Conservation (phyloP, 2,113 vertebrate species). For the Laticauda colubrina region DNA sequence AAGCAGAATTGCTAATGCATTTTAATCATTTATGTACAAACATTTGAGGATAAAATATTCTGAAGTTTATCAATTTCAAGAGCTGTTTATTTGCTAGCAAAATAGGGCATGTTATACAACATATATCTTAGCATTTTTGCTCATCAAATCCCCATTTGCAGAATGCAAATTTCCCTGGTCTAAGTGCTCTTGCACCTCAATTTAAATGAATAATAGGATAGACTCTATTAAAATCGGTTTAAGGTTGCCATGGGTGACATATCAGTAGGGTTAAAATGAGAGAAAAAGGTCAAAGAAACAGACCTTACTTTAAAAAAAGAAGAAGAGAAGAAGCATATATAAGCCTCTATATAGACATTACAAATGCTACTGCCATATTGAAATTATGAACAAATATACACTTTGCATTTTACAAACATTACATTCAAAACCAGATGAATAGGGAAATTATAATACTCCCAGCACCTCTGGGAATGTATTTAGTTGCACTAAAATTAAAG, state of each 20-base stretch:
- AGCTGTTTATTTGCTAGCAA: slow-evolving; percentile 86
- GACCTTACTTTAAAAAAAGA: slow-evolving; percentile 77
- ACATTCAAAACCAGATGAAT: slow-evolving; percentile 64
- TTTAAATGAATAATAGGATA: slow-evolving; percentile 89
- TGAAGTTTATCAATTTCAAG: slow-evolving; percentile 87
- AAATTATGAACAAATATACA: slow-evolving; percentile 68
- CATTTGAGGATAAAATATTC: slow-evolving; percentile 86
- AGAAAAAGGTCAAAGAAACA: slow-evolving; percentile 82
- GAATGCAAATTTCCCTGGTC: slow-evolving; percentile 86
- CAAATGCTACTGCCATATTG: slow-evolving; percentile 69
- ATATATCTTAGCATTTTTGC: slow-evolving; percentile 89
- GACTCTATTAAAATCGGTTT: slow-evolving; percentile 87
- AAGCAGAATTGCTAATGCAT: slow-evolving; percentile 84
- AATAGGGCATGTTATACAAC: slow-evolving; percentile 87
- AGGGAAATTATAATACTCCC: slow-evolving; percentile 70
- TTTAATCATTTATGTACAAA: slow-evolving; percentile 88
- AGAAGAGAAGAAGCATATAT: slow-evolving; percentile 67
- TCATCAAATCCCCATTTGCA: slow-evolving; percentile 89
- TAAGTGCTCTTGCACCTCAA: slow-evolving; percentile 88
- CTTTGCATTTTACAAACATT: slow-evolving; percentile 56
- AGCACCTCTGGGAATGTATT: slow-evolving; percentile 70
- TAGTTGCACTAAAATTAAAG: slow-evolving; percentile 70
- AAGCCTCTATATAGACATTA: slow-evolving; percentile 69
- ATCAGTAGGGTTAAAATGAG: slow-evolving; percentile 84
- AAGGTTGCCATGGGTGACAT: slow-evolving; percentile 86